These are phyloP conservation scores for Teleiodes luculella DNA, from an alignment of 2,888 invertebrate species.

Conservation along the genomic window DNA sequence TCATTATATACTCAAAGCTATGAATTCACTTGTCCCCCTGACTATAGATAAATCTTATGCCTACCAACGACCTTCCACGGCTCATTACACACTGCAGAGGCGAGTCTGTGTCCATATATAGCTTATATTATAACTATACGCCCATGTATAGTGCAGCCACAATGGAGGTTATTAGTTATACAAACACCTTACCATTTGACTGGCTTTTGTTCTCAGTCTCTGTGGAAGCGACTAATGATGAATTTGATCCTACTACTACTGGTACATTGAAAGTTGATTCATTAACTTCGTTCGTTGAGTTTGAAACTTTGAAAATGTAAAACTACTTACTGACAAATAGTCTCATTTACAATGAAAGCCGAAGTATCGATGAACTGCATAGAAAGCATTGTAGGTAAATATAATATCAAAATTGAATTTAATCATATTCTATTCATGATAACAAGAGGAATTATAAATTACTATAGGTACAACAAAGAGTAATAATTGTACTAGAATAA, in stretches of 20 bases:
- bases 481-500: no score
- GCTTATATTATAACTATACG: background rate
- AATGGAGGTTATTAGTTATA: background rate
- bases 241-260: background rate
- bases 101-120: background rate
- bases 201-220: constrained; percentile 1
- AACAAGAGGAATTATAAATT: no score
- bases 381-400: no score
- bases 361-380: no score
- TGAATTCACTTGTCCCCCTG: constrained; percentile 2
- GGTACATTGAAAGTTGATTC: background rate
- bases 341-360: no score
- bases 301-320: no score
- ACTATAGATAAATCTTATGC: background rate
- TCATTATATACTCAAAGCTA: background rate
- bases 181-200: background rate
- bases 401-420: no score
- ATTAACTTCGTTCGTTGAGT: no score
- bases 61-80: background rate
- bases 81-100: background rate
- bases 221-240: background rate
- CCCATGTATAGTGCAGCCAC: background rate
- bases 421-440: no score
- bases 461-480: no score
- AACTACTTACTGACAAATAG: no score